Conservation (phyloP, 2,797 vertebrate species). For the Echeneis naucrates region DNA sequence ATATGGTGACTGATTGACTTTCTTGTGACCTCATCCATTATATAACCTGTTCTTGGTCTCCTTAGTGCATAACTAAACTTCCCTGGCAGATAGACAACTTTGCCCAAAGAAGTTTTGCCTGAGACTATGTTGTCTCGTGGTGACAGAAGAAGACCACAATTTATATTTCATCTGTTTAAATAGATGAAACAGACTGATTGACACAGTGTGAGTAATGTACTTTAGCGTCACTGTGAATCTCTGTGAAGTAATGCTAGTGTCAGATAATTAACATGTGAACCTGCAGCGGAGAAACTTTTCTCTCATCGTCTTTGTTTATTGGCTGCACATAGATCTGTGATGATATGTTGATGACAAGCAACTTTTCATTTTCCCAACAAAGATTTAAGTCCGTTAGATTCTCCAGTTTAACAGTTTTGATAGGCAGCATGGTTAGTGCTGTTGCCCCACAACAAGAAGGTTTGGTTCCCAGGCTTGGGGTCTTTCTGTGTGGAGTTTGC, state of each 20-base stretch:
- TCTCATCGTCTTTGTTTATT: background rate
- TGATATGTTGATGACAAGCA: background rate
- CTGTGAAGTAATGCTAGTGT: background rate
- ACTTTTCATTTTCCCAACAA: background rate
- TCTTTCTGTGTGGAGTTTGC: too few species aligned
- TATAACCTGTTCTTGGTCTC: constrained; percentile 17
- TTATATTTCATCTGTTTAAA: constrained; percentile 5
- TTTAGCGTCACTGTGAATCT: background rate
- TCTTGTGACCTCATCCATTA: constrained; percentile 37
- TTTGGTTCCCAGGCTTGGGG: too few species aligned
- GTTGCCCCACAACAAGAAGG: too few species aligned
- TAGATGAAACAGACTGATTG: background rate
- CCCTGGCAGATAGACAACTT: background rate
- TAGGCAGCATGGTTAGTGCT: too few species aligned
- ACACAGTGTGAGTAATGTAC: background rate
- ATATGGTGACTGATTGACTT: constrained; percentile 41
- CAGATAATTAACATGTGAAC: background rate
- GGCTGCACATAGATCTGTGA: background rate
- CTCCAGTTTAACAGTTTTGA: background rate
- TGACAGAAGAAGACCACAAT: constrained; percentile 4
- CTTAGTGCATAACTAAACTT: constrained; percentile 26
- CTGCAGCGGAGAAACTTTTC: background rate
- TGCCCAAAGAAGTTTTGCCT: constrained; percentile 22
- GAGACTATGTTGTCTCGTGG: constrained; percentile 6
- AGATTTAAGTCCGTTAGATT: background rate